These are phyloP conservation scores for Pseudochirops cupreus DNA, from an alignment of 2,797 vertebrate species.

Conservation along the genomic window DNA sequence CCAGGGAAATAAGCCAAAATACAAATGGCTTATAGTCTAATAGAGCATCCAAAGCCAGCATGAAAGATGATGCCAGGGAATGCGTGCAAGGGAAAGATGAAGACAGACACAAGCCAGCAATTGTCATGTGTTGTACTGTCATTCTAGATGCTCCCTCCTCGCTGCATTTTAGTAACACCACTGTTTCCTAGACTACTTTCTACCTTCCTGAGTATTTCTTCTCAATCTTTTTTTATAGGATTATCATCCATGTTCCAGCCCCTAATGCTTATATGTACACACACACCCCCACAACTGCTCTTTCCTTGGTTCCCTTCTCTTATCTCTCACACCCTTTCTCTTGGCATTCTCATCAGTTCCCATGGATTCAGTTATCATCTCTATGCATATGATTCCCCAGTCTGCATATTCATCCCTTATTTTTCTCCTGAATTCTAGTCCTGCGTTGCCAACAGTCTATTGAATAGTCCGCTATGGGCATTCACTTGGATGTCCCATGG, in stretches of 20 bases:
- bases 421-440: neutral
- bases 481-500: neutral
- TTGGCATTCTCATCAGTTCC: neutral
- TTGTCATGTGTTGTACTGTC: neutral
- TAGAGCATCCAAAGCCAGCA: neutral
- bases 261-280: neutral
- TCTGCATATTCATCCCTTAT: neutral
- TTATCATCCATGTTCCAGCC: neutral
- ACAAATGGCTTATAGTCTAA: neutral
- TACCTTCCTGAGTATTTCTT: neutral
- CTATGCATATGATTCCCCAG: neutral
- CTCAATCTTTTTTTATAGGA: neutral
- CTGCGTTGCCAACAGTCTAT: neutral
- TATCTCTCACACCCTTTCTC: neutral
- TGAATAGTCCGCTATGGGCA: neutral
- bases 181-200: neutral
- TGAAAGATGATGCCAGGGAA: slow-evolving; percentile 20
- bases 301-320: neutral
- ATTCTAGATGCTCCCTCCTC: neutral
- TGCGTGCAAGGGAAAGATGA: neutral
- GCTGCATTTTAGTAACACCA: neutral
- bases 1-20: slow-evolving; percentile 44
- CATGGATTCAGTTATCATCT: neutral
- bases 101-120: neutral
- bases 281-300: no score